A percentile compares a stretch with the other conserved stretches of the same genome.
Conservation (phyloP, 1,140 invertebrate species). For the Leptinotarsa defecta region DNA sequence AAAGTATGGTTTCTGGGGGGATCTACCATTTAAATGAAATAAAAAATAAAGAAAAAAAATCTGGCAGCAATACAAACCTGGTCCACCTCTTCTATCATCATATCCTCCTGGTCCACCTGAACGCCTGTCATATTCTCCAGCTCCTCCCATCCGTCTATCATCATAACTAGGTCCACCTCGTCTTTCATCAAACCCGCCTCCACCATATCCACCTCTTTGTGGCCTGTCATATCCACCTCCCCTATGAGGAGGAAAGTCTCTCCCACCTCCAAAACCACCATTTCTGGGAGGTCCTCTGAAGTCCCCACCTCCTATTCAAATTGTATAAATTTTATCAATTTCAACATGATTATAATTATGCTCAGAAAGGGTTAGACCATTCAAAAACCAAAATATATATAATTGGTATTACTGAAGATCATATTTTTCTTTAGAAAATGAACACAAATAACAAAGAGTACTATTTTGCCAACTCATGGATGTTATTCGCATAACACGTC, state of each 20-base stretch:
- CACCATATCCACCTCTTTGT: constrained; percentile 45
- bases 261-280: constrained; percentile 39
- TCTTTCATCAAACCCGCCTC: constrained; percentile 39
- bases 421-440: too few species aligned
- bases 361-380: too few species aligned
- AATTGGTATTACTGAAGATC: too few species aligned
- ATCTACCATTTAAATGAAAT: too few species aligned
- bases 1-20: too few species aligned
- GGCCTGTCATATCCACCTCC: constrained; percentile 51
- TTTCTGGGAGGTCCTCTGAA: constrained; percentile 30
- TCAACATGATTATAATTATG: too few species aligned
- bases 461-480: too few species aligned
- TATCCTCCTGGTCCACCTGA: constrained; percentile 31
- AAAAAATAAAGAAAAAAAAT: too few species aligned
- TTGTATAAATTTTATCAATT: constrained; percentile 30
- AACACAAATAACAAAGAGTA: too few species aligned
- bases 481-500: too few species aligned
- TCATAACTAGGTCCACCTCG: constrained; percentile 32
- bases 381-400: too few species aligned
- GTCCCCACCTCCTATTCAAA: constrained; percentile 38
- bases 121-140: constrained; percentile 38
- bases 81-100: constrained; percentile 41
- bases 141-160: neutral
- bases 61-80: neutral
- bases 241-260: constrained; percentile 43